Evolutionary conservation across 2,113 vertebrate genomes (phyloP).

Genomic region (Brachyhypopomus occidentalis): DNA sequence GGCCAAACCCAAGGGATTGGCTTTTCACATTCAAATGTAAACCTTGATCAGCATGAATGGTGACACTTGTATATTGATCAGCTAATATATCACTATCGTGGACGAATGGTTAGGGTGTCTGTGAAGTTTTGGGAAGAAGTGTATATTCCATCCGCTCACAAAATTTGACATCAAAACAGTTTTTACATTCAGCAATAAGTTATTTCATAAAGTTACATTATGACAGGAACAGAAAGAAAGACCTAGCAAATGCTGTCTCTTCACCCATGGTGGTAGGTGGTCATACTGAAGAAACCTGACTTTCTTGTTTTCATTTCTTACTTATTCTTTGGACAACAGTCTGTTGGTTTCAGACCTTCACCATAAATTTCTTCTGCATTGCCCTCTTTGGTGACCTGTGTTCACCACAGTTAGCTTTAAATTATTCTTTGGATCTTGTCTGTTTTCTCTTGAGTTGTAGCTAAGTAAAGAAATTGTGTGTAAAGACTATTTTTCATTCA

Average conservation of each 20-base stretch:
- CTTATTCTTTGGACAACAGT: background rate
- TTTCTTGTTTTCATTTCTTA: background rate
- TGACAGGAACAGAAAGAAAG: background rate
- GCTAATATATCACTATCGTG: slow-evolving; percentile 56
- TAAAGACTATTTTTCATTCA: slow-evolving; percentile 5
- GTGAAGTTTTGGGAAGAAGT: background rate
- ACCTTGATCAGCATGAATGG: slow-evolving; percentile 27
- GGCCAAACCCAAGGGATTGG: slow-evolving; percentile 61
- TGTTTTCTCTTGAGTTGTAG: background rate
- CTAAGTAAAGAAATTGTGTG: background rate
- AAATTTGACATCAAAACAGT: background rate
- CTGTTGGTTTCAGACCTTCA: background rate
- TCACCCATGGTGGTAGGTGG: background rate
- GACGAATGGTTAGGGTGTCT: slow-evolving; percentile 45
- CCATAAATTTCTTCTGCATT: background rate
- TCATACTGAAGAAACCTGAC: background rate
- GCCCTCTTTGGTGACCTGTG: background rate
- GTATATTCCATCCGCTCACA: background rate
- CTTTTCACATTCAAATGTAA: slow-evolving; percentile 35
- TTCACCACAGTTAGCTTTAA: background rate
- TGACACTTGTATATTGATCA: background rate
- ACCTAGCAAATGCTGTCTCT: background rate
- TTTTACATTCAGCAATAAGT: too few relatives aligned
- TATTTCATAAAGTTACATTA: background rate
- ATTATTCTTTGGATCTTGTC: background rate